These are phyloP conservation scores for Larimichthys crocea DNA, from an alignment of 2,113 vertebrate genomes.

Conservation along the genomic window DNA sequence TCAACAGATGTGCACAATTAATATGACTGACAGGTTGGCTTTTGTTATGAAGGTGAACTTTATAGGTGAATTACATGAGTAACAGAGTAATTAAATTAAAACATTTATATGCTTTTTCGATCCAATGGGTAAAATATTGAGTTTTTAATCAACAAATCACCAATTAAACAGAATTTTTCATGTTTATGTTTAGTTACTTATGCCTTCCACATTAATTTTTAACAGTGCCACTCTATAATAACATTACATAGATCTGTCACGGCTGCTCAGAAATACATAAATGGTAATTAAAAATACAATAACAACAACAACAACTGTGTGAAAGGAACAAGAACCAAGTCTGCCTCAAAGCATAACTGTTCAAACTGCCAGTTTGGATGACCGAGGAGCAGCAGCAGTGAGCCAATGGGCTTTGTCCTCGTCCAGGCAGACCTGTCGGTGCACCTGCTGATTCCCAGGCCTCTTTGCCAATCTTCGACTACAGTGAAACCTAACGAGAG, in stretches of 20 bases:
- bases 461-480: conserved; percentile 71
- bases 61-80: neutral
- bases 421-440: conserved; percentile 68
- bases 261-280: neutral
- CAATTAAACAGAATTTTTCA: neutral
- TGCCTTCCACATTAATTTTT: neutral
- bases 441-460: conserved; percentile 82
- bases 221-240: neutral
- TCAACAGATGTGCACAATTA: neutral
- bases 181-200: neutral
- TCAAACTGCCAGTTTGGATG: conserved; percentile 62
- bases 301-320: conserved; percentile 19
- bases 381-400: conserved; percentile 38
- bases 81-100: neutral
- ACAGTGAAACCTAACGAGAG: conserved; percentile 79
- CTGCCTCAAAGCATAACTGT: conserved; percentile 56
- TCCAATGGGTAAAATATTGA: neutral
- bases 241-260: neutral
- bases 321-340: conserved; percentile 50
- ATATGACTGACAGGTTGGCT: conserved; percentile 26
- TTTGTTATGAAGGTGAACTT: neutral
- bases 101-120: too few relatives aligned
- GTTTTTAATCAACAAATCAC: neutral
- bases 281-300: neutral
- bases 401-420: conserved; percentile 59